Base-by-base conservation (phyloP, 2,888 invertebrate genomes). In the Lycia hirtaria region DNA sequence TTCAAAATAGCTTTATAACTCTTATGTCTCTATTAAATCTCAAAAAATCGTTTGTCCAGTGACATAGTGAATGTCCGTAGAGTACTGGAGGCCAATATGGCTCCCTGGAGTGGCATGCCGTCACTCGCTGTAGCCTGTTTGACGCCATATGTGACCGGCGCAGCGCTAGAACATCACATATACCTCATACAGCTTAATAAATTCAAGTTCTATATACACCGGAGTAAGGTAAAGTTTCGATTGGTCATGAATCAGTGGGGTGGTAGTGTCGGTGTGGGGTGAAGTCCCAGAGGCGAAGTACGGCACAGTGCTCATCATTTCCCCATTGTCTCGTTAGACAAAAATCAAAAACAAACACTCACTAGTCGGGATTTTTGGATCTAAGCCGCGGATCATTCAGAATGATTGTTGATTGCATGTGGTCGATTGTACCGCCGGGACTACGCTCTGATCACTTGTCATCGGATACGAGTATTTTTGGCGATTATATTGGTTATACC, bases 321-420 rank as follows among this genome's bases (percentile, higher is more conserved):
- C 91, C 92, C 92, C 88, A 92, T 92, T 92, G 92, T 91, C 90
- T 91, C 90, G 91, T 91, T 92, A 91, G 87, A 91, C 91, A 90
- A 91, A 92, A 92, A 92, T 91, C 90, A 91, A 91, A 91, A 89
- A 90, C 89, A 92, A 91, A 91, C 91, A 90, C 84, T 85, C 83
- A 65, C 67, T 79, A 76, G 77, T 75, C 67, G 81, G 85, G 88
- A 88, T 90, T 90, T 88, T 86, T 76, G 85, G 84, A 80, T 82
- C 85, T 86, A 83, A 87, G 85, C 87, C 78, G 75, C 75, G 79
- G 71, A 85, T 88, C 84, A 88, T 84, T 86, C 81, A 81, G 81
- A 75, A 87, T 88, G 73, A 85, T 87, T 82, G 81, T 77, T 80
- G 78, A 74, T 75, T 70, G 78, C 76, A 65, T 78, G 80, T 67